phyloP scores from a whole-genome alignment of 2,113 vertebrate genomes.

The Eptesicus fuscus region DNA sequence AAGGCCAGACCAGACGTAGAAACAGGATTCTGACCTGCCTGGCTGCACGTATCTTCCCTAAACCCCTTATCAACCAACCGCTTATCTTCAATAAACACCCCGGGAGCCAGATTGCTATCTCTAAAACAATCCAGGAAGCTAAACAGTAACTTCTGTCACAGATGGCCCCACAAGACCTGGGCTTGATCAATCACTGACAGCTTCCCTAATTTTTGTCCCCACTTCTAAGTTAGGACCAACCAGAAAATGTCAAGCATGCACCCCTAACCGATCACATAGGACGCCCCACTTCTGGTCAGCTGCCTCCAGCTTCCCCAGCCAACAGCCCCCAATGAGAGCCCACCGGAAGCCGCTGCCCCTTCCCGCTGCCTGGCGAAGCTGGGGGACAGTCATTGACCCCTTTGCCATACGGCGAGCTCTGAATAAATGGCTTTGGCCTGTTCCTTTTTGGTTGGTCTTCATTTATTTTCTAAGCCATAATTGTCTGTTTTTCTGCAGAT shows the following conservation, averaged over 20 bases:
- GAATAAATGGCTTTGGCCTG: neutral
- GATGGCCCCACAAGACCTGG: neutral
- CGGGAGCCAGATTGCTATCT: neutral
- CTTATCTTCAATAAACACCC: neutral
- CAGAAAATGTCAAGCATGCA: neutral
- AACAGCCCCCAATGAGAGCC: neutral
- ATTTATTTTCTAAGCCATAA: neutral
- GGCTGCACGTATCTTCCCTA: too few relatives aligned
- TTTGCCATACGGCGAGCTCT: neutral
- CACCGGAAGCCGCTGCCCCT: neutral
- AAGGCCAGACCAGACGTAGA: neutral
- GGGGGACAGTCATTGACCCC: neutral
- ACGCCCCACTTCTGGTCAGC: neutral
- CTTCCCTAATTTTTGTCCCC: neutral
- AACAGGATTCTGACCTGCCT: neutral
- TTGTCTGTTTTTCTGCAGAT: neutral
- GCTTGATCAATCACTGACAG: neutral
- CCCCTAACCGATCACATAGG: neutral
- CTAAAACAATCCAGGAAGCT: neutral
- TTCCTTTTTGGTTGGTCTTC: neutral
- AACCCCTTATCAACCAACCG: neutral
- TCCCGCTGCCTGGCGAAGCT: neutral
- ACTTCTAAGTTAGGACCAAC: neutral
- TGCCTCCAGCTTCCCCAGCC: neutral
- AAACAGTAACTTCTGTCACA: neutral